phyloP scores from a whole-genome alignment of 2,888 invertebrate species.

The Drosophila testacea region DNA sequence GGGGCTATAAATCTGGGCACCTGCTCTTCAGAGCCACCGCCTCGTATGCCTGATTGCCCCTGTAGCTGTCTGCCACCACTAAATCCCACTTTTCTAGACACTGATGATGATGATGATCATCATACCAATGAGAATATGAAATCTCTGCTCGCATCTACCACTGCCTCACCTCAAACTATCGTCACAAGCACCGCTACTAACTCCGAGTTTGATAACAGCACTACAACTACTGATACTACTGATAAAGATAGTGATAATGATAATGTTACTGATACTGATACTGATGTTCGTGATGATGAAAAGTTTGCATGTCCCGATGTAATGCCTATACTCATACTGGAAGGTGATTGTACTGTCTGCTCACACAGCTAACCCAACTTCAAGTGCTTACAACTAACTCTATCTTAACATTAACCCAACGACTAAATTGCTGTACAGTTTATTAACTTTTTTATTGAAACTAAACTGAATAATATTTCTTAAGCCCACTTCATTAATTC shows the following conservation, averaged over 20 bases:
- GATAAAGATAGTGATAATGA: slow-evolving; percentile 32
- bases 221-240: slow-evolving; percentile 18
- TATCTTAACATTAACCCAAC: slow-evolving; percentile 13
- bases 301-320: slow-evolving; percentile 87
- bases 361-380: slow-evolving; percentile 42
- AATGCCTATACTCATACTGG: slow-evolving; percentile 92
- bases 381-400: slow-evolving; percentile 47
- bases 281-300: slow-evolving; percentile 55
- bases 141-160: slow-evolving; percentile 20
- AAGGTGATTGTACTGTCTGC: slow-evolving; percentile 88
- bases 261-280: slow-evolving; percentile 25
- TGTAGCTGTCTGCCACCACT: slow-evolving; percentile 71
- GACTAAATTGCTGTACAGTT: slow-evolving; percentile 54
- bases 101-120: slow-evolving; percentile 36
- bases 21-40: slow-evolving; percentile 83
- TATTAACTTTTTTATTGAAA: slow-evolving; percentile 27
- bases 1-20: slow-evolving; percentile 35
- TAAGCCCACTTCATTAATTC: background rate
- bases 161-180: slow-evolving; percentile 11
- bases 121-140: slow-evolving; percentile 7
- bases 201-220: slow-evolving; percentile 44
- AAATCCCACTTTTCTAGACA: slow-evolving; percentile 36
- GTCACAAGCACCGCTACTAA: slow-evolving; percentile 32
- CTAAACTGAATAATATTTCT: slow-evolving; percentile 8
- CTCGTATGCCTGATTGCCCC: slow-evolving; percentile 84